Evolutionary conservation across 2,113 vertebrate genomes (phyloP), one percentile per base, ranked within the genome.

Genomic region (Varanus komodoensis): DNA sequence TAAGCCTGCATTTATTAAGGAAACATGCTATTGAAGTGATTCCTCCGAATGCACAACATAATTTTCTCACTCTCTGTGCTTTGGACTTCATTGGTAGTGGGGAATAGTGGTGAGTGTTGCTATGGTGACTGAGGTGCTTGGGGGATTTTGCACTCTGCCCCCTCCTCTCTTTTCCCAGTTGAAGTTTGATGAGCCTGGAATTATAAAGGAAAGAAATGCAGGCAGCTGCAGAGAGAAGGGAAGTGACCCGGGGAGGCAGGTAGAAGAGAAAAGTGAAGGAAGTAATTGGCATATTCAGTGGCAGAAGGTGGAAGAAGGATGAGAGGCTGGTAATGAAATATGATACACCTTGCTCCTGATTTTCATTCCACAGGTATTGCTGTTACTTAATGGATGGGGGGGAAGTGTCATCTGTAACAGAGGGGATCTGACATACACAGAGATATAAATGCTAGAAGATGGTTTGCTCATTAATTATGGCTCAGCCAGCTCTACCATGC

Each of bases 321-420:
- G 80, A 85, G 81, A 94, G 38, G 15, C 86, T 75, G 48, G 73
- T 94, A 48, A 91, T 74, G 74, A 82, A 88, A 91, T 34, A 6
- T 19, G 3, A 44, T 89, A 86, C 87, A 89, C 34, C 87, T 64
- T 87, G 75, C 27, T 91, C 21, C 21, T 91, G 64, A 54, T 89
- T 95, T 94, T 77, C 89, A 84, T 93, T 93, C 84, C 69, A n/a
- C 50, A 61, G 19, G 8, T 78, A 84, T 91, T 90, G 74, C 86
- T 81, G 86, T 91, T 44, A 29, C 90, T 0, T 84, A 89, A 77
- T 44, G 93, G 34, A 79, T 82, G n/a, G 88, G 25, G 9, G n/a
- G 48, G 90, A 85, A 1, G 6, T 52, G n/a, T 27, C 19, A 75
- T 82, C 52, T 89, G 73, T 69, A 87, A 89, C 0, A 0, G 88